These are phyloP conservation scores for Epiblema foenella DNA, from an alignment of 2,888 invertebrate species.

Conservation along the genomic window DNA sequence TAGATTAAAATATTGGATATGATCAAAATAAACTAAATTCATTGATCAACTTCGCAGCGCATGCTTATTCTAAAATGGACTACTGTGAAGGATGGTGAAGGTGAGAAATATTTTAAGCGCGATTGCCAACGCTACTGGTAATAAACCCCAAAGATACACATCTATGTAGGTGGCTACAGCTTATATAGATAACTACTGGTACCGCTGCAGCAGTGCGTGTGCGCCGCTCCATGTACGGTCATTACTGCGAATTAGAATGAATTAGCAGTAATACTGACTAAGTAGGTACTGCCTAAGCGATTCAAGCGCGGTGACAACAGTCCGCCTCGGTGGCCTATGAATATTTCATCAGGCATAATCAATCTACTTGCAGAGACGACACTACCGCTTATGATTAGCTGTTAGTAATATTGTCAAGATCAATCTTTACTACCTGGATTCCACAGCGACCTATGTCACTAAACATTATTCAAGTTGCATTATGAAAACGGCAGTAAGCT, in stretches of 20 bases:
- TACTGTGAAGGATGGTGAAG: background rate
- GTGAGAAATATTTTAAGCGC: conserved; percentile 13
- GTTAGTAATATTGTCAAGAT: conserved; percentile 15
- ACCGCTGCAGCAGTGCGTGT: conserved; percentile 31
- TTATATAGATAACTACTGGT: conserved; percentile 35
- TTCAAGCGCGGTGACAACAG: conserved; percentile 77
- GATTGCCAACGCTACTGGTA: background rate
- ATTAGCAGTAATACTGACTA: conserved; percentile 55
- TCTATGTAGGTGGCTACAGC: conserved; percentile 15
- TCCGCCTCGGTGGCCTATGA: conserved; percentile 74
- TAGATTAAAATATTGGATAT: background rate
- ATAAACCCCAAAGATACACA: background rate
- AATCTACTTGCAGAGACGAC: conserved; percentile 59
- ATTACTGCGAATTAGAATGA: conserved; percentile 80
- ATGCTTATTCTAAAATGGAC: background rate
- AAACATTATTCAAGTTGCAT: too few relatives aligned
- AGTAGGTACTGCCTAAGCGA: conserved; percentile 61
- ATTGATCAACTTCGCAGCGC: background rate
- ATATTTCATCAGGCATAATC: conserved; percentile 77
- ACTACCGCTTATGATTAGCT: conserved; percentile 38
- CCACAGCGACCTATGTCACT: background rate
- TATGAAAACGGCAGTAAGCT: background rate
- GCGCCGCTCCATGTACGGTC: conserved; percentile 52
- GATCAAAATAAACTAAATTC: background rate
- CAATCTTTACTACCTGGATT: background rate